Percentiles rank a stretch among this genome's conserved stretches.
phyloP scores from a whole-genome alignment of 2,113 vertebrate genomes.

The Gulo gulo region DNA sequence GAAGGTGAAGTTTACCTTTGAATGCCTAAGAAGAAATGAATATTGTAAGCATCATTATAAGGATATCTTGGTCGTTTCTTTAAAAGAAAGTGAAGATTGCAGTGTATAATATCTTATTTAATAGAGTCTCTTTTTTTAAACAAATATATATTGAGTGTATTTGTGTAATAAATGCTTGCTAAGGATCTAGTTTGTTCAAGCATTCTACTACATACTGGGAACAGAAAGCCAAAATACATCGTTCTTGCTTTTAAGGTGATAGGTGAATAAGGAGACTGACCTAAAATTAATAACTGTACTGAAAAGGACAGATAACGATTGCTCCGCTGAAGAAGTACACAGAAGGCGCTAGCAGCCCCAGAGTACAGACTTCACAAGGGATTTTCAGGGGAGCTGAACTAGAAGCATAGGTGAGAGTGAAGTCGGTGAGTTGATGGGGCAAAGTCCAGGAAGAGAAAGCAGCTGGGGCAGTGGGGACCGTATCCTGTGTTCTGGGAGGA shows the following conservation, averaged over 20 bases:
- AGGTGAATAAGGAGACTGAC: neutral
- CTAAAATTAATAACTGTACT: neutral
- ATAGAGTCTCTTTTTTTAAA: conserved; percentile 37
- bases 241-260: neutral
- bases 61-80: conserved; percentile 64
- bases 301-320: neutral
- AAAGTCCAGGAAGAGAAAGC: neutral
- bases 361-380: neutral
- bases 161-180: neutral
- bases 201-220: neutral
- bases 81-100: conserved; percentile 54
- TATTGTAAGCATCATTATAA: conserved; percentile 79
- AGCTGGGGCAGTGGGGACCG: neutral
- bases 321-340: neutral
- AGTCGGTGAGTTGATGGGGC: neutral
- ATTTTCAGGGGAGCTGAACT: neutral
- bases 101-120: conserved; percentile 33
- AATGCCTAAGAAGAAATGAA: conserved; percentile 80
- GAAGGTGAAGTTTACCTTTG: conserved; percentile 81
- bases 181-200: neutral
- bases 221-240: neutral
- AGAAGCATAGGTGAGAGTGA: neutral
- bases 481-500: neutral
- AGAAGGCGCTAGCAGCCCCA: neutral
- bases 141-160: neutral